Evolutionary conservation across 2,113 vertebrate genomes (phyloP).

Genomic region (Crocuta crocuta): DNA sequence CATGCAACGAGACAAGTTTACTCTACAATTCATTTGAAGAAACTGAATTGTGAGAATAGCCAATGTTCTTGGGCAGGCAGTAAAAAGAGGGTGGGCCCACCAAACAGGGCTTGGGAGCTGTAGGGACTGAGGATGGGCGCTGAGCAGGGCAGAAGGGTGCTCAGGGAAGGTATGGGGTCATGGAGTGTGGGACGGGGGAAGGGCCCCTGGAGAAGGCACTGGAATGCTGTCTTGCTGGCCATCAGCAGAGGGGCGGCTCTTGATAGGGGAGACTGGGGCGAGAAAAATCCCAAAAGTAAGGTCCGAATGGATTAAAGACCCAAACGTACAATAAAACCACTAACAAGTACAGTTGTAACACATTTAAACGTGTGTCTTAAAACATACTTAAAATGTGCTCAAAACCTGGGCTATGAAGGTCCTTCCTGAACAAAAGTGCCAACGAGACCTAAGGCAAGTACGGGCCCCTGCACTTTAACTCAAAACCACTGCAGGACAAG

Average conservation of each 20-base stretch:
- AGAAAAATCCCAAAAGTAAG: background rate
- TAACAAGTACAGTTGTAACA: fast-evolving
- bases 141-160: background rate
- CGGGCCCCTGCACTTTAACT: background rate
- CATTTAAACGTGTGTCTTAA: background rate
- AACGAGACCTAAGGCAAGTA: background rate
- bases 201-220: background rate
- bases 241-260: background rate
- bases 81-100: too few species aligned
- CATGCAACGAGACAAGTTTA: background rate
- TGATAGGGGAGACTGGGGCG: background rate
- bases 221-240: background rate
- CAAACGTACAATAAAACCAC: too few species aligned
- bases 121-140: background rate
- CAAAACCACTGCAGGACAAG: too few species aligned
- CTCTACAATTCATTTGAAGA: background rate
- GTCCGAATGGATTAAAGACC: background rate
- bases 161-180: too few species aligned
- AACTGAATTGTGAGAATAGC: background rate
- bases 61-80: fast-evolving
- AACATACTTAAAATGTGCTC: background rate
- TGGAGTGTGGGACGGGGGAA: too few species aligned
- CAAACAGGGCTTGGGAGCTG: too few species aligned
- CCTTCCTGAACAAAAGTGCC: background rate
- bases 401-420: background rate